These are phyloP conservation scores for Bombus cullumanus DNA, from an alignment of 1,140 invertebrate genomes.

Conservation along the genomic window DNA sequence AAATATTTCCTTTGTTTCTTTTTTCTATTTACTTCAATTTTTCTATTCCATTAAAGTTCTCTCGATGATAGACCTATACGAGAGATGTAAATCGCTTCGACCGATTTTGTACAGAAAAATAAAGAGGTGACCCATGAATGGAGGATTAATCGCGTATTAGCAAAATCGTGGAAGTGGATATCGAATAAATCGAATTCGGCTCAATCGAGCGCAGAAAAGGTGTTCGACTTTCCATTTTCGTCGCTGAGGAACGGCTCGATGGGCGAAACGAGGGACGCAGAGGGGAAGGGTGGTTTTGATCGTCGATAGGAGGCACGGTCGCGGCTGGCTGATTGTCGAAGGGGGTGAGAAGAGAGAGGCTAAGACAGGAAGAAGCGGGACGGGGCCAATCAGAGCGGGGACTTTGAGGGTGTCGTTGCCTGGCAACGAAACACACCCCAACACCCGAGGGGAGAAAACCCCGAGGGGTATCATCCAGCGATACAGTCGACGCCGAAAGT, in stretches of 20 bases:
- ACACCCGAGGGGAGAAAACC: constrained; percentile 78
- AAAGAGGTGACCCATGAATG: no score
- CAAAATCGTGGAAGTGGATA: background rate
- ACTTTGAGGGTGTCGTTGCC: constrained; percentile 77
- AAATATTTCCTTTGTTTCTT: no score
- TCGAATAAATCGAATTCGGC: background rate
- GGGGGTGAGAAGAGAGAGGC: constrained; percentile 32
- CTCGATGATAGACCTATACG: no score
- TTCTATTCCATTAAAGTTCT: no score
- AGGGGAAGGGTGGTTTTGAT: constrained; percentile 25
- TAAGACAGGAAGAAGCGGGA: constrained; percentile 38
- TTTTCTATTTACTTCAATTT: no score
- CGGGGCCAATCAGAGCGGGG: constrained; percentile 37
- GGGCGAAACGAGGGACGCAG: background rate
- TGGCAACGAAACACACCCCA: constrained; percentile 80
- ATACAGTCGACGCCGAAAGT: constrained; percentile 78
- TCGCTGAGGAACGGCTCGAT: background rate
- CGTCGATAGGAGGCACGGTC: constrained; percentile 26
- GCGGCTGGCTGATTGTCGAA: constrained; percentile 35
- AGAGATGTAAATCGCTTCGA: no score
- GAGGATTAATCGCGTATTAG: background rate
- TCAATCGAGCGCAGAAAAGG: background rate
- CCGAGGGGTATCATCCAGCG: constrained; percentile 74
- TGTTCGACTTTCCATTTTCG: constrained; percentile 24
- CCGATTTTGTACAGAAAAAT: no score